A percentile compares a stretch with the other conserved stretches of the same genome.
Evolutionary conservation across 1,140 invertebrate species (phyloP).

Genomic region (Polypedilum pembai): DNA sequence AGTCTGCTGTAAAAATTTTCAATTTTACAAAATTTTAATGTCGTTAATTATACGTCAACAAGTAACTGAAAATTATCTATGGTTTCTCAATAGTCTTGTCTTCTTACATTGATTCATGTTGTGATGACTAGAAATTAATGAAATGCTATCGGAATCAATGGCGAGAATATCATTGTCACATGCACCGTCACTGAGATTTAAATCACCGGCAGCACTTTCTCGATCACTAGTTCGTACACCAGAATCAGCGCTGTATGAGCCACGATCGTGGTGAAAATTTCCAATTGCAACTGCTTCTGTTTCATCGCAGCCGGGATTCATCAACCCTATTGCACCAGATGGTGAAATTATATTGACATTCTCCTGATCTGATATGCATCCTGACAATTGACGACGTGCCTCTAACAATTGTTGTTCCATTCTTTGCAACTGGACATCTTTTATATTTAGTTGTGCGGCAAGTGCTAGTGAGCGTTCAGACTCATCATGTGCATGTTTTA

Average conservation of each 20-base stretch:
- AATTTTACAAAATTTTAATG: too few relatives aligned
- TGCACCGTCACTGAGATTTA: conserved; percentile 42
- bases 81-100: background rate
- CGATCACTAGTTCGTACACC: conserved; percentile 70
- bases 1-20: too few relatives aligned
- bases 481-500: conserved; percentile 81
- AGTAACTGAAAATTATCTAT: background rate
- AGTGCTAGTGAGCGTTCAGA: conserved; percentile 77
- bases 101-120: conserved; percentile 76
- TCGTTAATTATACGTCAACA: too few relatives aligned
- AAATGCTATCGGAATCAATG: conserved; percentile 43
- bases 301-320: conserved; percentile 52
- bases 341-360: conserved; percentile 49
- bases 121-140: conserved; percentile 45
- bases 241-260: conserved; percentile 80
- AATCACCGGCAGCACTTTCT: conserved; percentile 57
- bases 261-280: conserved; percentile 49
- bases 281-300: conserved; percentile 53
- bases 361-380: conserved; percentile 67
- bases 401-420: conserved; percentile 74
- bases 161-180: conserved; percentile 43
- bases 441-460: conserved; percentile 74
- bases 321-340: conserved; percentile 40
- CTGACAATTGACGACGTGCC: conserved; percentile 62
- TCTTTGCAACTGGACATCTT: conserved; percentile 76